These are phyloP conservation scores for Drosophila borealis DNA, from an alignment of 2,888 invertebrate genomes.

Conservation along the genomic window DNA sequence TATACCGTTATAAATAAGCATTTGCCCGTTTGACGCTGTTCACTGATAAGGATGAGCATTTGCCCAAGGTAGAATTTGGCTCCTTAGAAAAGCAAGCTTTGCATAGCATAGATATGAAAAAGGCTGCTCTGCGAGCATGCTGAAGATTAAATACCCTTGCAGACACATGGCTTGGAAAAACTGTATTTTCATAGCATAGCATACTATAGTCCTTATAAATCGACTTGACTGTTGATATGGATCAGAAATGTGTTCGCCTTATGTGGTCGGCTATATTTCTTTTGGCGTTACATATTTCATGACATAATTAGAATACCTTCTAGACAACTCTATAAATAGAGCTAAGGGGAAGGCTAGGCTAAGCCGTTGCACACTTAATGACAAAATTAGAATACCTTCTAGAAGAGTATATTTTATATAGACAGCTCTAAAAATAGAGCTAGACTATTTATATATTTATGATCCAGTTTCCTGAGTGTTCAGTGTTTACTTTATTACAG, in stretches of 20 bases:
- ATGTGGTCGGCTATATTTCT: neutral
- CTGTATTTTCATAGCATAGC: no score
- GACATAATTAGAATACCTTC: neutral
- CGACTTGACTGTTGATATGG: neutral
- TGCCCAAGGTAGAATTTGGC: neutral
- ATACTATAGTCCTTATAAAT: neutral
- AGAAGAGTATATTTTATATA: neutral
- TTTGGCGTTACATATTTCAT: neutral
- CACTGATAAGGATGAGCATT: neutral
- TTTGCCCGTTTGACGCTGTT: conserved; percentile 16
- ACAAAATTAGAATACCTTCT: neutral
- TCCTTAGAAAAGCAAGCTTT: neutral
- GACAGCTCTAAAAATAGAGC: neutral
- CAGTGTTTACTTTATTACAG: no score
- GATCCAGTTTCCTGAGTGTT: conserved; percentile 15
- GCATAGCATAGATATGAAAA: neutral
- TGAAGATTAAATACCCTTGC: neutral
- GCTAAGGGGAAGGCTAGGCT: no score
- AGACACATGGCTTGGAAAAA: neutral
- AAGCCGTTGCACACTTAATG: neutral
- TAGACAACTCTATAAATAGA: neutral
- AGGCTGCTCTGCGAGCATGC: no score
- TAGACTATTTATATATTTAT: conserved; percentile 17
- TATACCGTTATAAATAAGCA: conserved; percentile 43
- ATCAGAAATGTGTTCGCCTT: neutral